phyloP scores from a whole-genome alignment of 1,140 invertebrate genomes.

The Phenacoccus solenopsis region DNA sequence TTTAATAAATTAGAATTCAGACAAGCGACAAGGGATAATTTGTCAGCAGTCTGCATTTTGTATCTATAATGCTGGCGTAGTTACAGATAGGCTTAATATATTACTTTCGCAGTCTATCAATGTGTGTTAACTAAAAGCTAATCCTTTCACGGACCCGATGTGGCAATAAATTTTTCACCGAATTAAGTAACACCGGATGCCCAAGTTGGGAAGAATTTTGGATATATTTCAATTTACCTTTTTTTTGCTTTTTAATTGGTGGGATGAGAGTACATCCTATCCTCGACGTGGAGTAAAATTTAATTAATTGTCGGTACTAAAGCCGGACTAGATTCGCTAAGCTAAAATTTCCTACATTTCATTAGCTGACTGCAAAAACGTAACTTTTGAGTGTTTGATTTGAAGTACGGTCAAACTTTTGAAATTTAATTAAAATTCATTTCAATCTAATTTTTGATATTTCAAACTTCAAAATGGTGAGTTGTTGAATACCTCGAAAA shows the following conservation, averaged over 20 bases:
- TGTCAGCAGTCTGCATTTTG: constrained; percentile 8
- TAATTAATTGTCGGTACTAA: no score
- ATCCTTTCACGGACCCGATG: background rate
- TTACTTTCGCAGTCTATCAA: constrained; percentile 15
- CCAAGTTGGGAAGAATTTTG: background rate
- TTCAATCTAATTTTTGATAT: background rate
- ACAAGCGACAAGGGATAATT: constrained; percentile 13
- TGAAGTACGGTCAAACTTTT: background rate
- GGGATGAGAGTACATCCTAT: no score
- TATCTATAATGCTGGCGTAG: constrained; percentile 9
- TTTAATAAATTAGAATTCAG: constrained; percentile 11
- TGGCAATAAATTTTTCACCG: constrained; percentile 12
- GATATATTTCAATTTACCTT: background rate
- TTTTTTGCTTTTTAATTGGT: no score
- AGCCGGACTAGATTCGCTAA: no score
- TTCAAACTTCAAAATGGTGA: background rate
- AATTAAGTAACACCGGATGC: background rate
- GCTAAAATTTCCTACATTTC: background rate
- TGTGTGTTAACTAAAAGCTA: constrained; percentile 14
- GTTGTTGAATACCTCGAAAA: background rate
- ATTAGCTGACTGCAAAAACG: background rate
- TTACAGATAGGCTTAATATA: constrained; percentile 12
- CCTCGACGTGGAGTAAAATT: no score
- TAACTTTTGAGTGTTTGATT: background rate
- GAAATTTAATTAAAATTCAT: background rate